These are phyloP conservation scores for Halichoerus grypus DNA, from an alignment of 2,113 vertebrate genomes.

Conservation along the genomic window DNA sequence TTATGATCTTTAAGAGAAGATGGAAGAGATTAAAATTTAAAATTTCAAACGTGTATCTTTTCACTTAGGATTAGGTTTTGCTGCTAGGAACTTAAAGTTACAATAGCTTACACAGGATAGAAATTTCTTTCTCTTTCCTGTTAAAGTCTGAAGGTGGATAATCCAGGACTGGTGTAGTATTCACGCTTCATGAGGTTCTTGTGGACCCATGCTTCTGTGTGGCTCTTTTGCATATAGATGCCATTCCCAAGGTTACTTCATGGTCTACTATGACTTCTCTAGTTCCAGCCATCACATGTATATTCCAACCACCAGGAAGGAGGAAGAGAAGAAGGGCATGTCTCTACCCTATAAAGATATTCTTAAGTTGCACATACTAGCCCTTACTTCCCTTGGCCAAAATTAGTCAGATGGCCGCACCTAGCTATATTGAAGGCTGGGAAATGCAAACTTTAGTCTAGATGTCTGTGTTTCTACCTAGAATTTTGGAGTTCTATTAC, in stretches of 20 bases:
- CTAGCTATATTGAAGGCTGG: not conserved
- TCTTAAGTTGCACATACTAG: not conserved
- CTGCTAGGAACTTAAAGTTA: not conserved
- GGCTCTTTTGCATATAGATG: not conserved
- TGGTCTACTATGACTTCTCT: not conserved
- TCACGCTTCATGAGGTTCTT: not conserved
- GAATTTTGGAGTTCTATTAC: not conserved
- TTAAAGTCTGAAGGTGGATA: not conserved
- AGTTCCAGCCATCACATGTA: not conserved
- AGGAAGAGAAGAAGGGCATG: not conserved
- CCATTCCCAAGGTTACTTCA: not conserved
- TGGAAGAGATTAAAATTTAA: not conserved
- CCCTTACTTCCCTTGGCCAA: not conserved
- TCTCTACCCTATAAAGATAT: not conserved
- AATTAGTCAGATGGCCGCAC: not conserved
- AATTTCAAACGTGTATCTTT: not conserved
- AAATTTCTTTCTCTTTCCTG: not conserved
- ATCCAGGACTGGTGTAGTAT: not conserved
- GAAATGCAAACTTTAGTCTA: not conserved
- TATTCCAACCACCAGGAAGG: not conserved
- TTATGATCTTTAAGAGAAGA: conserved; percentile 14
- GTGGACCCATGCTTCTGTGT: not conserved
- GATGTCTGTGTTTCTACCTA: not conserved
- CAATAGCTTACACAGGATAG: not conserved
- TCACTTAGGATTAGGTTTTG: not conserved